Conservation (phyloP, 1,140 invertebrate genomes). For the Trichonephila inaurata region DNA sequence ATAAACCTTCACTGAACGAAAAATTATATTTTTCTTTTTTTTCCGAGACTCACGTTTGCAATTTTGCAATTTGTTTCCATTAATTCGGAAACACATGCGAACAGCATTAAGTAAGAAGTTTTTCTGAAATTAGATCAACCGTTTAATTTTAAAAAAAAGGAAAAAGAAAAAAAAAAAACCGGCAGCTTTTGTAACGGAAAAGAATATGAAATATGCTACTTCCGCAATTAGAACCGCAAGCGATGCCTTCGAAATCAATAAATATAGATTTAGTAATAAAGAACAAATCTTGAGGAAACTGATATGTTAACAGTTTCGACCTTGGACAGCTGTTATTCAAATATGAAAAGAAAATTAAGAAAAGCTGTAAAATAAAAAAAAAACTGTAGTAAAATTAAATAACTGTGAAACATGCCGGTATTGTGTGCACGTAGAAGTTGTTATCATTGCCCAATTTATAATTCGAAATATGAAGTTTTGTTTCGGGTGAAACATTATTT, state of each 20-base stretch:
- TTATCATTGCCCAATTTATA: too few species aligned
- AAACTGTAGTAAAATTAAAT: too few species aligned
- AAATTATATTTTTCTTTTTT: too few species aligned
- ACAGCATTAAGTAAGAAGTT: conserved; percentile 11
- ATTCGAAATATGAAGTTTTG: too few species aligned
- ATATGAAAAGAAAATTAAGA: too few species aligned
- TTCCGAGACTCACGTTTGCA: too few species aligned
- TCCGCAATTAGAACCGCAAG: conserved; percentile 25
- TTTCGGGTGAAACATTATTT: too few species aligned
- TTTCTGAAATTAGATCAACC: conserved; percentile 12
- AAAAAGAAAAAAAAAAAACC: neutral
- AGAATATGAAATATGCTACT: neutral
- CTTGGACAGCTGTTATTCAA: neutral
- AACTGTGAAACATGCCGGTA: too few species aligned
- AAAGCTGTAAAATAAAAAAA: too few species aligned
- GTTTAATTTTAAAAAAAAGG: neutral
- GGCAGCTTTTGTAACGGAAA: conserved; percentile 7
- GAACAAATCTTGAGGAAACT: neutral
- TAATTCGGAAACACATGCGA: neutral
- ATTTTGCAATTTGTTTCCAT: neutral
- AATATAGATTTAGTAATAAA: conserved; percentile 7
- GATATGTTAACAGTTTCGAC: conserved; percentile 26
- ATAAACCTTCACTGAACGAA: too few species aligned
- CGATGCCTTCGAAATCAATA: conserved; percentile 32
- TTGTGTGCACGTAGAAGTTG: too few species aligned